phyloP scores from a whole-genome alignment of 2,797 vertebrate species.

The Xiphophorus birchmanni region DNA sequence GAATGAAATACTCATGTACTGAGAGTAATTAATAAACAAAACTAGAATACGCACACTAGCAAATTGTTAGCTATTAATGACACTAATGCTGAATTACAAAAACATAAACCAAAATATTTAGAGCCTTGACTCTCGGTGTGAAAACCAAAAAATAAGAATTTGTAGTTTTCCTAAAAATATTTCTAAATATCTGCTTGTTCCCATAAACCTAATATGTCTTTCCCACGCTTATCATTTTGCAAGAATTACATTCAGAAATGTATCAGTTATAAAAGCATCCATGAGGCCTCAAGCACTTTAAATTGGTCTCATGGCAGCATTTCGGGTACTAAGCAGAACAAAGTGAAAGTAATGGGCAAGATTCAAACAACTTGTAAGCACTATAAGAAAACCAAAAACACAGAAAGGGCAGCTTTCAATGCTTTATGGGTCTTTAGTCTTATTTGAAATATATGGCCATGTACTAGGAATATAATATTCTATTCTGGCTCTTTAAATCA shows the following conservation, averaged over 20 bases:
- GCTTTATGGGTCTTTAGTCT: neutral
- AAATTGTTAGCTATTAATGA: neutral
- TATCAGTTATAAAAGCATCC: neutral
- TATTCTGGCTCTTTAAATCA: neutral
- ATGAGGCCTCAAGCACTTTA: neutral
- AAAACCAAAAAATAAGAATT: neutral
- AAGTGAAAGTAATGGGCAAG: neutral
- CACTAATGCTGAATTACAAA: neutral
- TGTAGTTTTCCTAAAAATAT: neutral
- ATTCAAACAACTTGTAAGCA: neutral
- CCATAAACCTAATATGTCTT: neutral
- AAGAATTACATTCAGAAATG: neutral
- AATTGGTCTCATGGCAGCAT: neutral
- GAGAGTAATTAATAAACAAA: neutral
- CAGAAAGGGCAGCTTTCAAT: neutral
- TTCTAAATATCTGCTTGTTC: neutral
- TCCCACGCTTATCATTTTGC: neutral
- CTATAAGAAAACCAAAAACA: neutral
- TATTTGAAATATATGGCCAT: neutral
- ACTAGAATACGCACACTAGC: neutral
- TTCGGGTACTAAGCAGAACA: neutral
- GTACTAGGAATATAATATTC: neutral
- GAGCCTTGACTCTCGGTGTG: neutral
- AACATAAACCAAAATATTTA: neutral
- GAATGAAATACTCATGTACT: neutral